These are phyloP conservation scores for Oreochromis tanganicae DNA, from an alignment of 2,113 vertebrate genomes.

Conservation along the genomic window DNA sequence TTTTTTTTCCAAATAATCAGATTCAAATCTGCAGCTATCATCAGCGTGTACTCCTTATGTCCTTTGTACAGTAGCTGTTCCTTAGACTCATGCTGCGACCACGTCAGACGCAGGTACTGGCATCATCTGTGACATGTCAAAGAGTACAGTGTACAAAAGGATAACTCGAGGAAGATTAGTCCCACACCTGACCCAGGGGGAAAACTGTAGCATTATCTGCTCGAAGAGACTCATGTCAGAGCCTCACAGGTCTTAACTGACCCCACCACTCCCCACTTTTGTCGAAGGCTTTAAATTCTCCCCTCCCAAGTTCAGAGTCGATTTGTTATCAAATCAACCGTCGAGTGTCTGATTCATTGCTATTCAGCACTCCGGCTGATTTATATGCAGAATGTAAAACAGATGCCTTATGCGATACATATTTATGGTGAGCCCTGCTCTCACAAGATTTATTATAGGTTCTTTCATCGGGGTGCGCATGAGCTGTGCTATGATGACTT, in stretches of 20 bases:
- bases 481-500: slow-evolving; percentile 97
- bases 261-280: slow-evolving; percentile 43
- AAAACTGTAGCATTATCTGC: slow-evolving; percentile 34
- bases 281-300: slow-evolving; percentile 93
- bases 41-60: background rate
- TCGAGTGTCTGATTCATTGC: slow-evolving; percentile 99
- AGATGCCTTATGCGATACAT: slow-evolving; percentile 99
- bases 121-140: slow-evolving; percentile 30
- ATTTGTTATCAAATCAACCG: slow-evolving; percentile 99
- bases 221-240: slow-evolving; percentile 54
- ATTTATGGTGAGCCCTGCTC: slow-evolving; percentile 99
- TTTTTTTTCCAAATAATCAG: background rate
- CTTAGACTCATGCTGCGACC: background rate
- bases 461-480: slow-evolving; percentile 97
- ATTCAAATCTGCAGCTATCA: background rate
- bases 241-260: slow-evolving; percentile 76
- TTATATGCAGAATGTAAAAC: slow-evolving; percentile 99
- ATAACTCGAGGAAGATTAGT: slow-evolving; percentile 49
- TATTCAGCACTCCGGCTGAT: slow-evolving; percentile 96
- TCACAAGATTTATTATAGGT: slow-evolving; percentile 99
- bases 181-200: slow-evolving; percentile 14
- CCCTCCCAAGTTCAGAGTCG: slow-evolving; percentile 95
- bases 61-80: background rate
- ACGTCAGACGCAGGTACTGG: slow-evolving; percentile 19
- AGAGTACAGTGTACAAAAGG: slow-evolving; percentile 18